These are phyloP conservation scores for Solea solea DNA, from an alignment of 2,113 vertebrate genomes.

Conservation along the genomic window DNA sequence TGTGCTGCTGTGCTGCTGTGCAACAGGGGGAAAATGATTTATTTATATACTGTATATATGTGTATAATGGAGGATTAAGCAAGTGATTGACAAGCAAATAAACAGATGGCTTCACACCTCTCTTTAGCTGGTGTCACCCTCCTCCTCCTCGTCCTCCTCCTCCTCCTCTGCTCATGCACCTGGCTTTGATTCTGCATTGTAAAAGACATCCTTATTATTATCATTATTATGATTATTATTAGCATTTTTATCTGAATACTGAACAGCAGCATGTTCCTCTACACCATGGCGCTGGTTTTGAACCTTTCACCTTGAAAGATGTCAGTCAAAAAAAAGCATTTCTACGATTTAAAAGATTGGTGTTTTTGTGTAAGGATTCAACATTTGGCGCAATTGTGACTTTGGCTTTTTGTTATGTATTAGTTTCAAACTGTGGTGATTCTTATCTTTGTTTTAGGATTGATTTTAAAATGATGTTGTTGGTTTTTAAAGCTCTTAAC, in stretches of 20 bases:
- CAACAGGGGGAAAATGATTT: background rate
- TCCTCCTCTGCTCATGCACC: slow-evolving; percentile 22
- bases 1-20: slow-evolving; percentile 16
- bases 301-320: background rate
- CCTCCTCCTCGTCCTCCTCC: background rate
- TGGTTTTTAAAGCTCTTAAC: too few relatives aligned
- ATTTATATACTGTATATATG: too few relatives aligned
- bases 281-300: background rate
- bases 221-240: background rate
- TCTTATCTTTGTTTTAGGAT: too few relatives aligned
- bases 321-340: too few relatives aligned
- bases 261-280: background rate
- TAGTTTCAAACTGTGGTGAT: too few relatives aligned
- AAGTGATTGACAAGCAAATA: slow-evolving; percentile 64
- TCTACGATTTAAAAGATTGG: too few relatives aligned
- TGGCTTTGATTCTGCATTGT: slow-evolving; percentile 25
- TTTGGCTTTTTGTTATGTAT: too few relatives aligned
- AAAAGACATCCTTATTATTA: slow-evolving; percentile 5
- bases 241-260: background rate
- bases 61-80: background rate
- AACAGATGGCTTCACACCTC: slow-evolving; percentile 55
- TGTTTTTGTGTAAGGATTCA: background rate
- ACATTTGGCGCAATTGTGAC: background rate
- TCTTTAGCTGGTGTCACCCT: slow-evolving; percentile 17
- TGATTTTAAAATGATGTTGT: too few relatives aligned